Evolutionary conservation across 2,113 vertebrate genomes (phyloP), one percentile per base, ranked within the genome.

Genomic region (Malurus cyaneus): DNA sequence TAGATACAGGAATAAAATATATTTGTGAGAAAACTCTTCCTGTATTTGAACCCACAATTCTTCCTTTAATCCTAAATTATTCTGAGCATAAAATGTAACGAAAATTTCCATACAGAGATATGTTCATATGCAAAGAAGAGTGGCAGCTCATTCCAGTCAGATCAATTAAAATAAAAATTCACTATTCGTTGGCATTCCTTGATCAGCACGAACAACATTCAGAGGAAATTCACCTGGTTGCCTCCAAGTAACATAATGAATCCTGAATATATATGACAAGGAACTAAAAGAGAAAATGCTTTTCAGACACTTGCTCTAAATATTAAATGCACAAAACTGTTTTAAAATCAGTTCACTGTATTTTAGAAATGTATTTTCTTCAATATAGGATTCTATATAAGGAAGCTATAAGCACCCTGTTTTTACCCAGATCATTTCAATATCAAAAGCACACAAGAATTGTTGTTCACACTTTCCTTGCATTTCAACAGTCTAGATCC

Each of bases 81-180:
- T 96, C 92, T 89, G 46, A 74, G 74, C 61, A 82, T 47, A 96
- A 94, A 93, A 96, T 59, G 79, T 94, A 90, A 90, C 91, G 11
- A 74, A 91, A 95, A 93, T 86, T 65, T 84, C 72, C 90, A 90
- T 80, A 88, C 19, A 12, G 82, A 91, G 67, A 71, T 91, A 70
- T 32, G 67, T 78, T 94, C 83, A 81, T 95, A 80, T 81, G 93
- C 86, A 95, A 78, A 95, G 83, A 88, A 90, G 80, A 92, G 60
- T 92, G 91, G 85, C 85, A 95, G 95, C 59, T 95, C 90, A 88
- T 93, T 89, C 67, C 67, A 93, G 83, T 87, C 77, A 92, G 91
- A 96, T 97, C 94, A 97, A 96, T 96, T 96, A 97, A 95, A 97
- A 93, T 95, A 93, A 96, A 89, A 93, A 91, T 80, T 88, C 86